Percentiles rank a stretch among this genome's conserved stretches.
These are phyloP conservation scores for Corythoichthys intestinalis DNA, from an alignment of 2,113 vertebrate genomes.

Conservation along the genomic window DNA sequence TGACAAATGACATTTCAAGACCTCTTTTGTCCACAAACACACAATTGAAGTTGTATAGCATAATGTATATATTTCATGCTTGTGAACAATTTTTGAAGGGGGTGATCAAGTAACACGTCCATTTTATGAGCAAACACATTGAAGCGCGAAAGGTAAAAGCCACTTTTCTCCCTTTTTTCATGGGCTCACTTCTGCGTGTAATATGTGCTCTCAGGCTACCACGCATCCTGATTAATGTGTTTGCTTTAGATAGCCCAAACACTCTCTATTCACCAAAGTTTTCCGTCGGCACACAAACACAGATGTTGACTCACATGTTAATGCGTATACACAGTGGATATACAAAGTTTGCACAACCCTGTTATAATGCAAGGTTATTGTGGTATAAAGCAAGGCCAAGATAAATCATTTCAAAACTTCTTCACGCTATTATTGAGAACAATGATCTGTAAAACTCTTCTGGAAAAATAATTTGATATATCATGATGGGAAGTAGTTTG, in stretches of 20 bases:
- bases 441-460: background rate
- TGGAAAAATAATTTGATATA: background rate
- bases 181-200: constrained; percentile 6
- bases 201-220: constrained; percentile 17
- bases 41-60: background rate
- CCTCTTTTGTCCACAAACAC: background rate
- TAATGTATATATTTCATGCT: background rate
- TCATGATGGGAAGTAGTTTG: no score
- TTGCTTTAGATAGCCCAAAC: constrained; percentile 48
- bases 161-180: background rate
- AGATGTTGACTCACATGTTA: constrained; percentile 15
- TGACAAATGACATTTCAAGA: background rate
- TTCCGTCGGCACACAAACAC: constrained; percentile 34
- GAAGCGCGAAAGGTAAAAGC: background rate
- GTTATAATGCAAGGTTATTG: background rate
- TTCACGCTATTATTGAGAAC: background rate
- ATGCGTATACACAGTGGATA: constrained; percentile 1
- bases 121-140: background rate
- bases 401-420: no score
- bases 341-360: background rate
- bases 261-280: constrained; percentile 21
- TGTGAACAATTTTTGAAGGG: background rate
- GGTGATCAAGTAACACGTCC: background rate
- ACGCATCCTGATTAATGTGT: constrained; percentile 46
- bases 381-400: background rate